Evolutionary conservation across 2,797 vertebrate species (phyloP), one percentile per base, ranked within the genome.

Genomic region (Rhyacichthys aspro): DNA sequence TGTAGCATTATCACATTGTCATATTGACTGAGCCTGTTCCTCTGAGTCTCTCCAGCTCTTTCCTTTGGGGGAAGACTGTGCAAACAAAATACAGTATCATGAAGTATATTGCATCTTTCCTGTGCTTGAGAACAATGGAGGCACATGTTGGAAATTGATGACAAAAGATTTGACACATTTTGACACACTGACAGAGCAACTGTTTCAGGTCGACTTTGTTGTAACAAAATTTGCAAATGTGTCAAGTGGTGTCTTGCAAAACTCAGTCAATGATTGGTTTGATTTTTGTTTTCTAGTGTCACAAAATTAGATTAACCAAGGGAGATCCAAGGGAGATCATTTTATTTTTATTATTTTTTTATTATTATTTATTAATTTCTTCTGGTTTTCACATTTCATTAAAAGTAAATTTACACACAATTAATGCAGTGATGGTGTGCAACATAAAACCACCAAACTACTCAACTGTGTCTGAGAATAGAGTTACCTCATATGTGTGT

Each of bases 1-100:
- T 89, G 88, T 88, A 88, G 86, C 86, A 89, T 91, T 91, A 90
- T 76, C 86, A 85, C 86, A 78, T 82, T 85, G 87, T 82, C 67
- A 70, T 77, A 66, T 45, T 55, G 69, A 5, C 73, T 78, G 75
- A 81, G 79, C 67, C 81, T 63, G 60, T 80, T 70, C 73, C 60
- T 76, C 78, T 85, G 82, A 32, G 52, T 23, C 76, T 53, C 81
- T 72, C 68, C 67, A 65, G 71, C 72, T 55, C n/a, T 10, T 39
- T 55, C 71, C 75, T 50, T 0, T 44, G 64, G 47, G 52, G 47
- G 67, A 53, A 32, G 43, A 16, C 38, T 49, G 61, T 16, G 12
- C 34, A 28, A 28, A 28, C 23, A 28, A 28, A 6, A n/a, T n/a
- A n/a, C n/a, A n/a, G n/a, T n/a, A n/a, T 5, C 23, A 28, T 28